A percentile compares a stretch with the other conserved stretches of the same genome.
Conservation (phyloP, 2,888 invertebrate species). For the Meliscaeva auricollis region DNA sequence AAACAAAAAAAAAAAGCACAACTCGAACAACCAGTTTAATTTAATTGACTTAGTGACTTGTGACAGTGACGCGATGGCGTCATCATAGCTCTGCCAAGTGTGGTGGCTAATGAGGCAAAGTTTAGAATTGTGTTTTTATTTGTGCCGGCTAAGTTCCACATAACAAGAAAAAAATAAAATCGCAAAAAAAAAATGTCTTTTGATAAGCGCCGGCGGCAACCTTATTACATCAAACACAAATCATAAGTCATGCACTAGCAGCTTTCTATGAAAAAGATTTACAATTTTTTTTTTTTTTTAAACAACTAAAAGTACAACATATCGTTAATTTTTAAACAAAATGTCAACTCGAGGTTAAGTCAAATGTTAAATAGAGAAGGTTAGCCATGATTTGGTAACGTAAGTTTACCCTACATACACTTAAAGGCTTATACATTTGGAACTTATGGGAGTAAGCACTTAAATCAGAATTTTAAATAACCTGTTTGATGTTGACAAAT, state of each 20-base stretch:
- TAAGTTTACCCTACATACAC: neutral
- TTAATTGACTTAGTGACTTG: conserved; percentile 73
- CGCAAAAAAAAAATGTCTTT: conserved; percentile 26
- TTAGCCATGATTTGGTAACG: conserved; percentile 15
- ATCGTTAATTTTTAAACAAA: neutral
- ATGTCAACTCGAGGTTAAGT: conserved; percentile 38
- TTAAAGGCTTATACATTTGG: neutral
- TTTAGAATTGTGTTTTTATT: neutral
- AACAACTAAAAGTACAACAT: neutral
- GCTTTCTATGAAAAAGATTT: conserved; percentile 4
- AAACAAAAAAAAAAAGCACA: conserved; percentile 21
- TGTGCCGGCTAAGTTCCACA: conserved; percentile 19
- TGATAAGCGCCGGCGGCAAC: conserved; percentile 28
- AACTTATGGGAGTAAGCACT: neutral
- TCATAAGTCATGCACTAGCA: conserved; percentile 35
- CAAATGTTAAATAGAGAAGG: conserved; percentile 2
- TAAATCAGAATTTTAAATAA: conserved; percentile 26
- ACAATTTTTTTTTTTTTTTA: neutral
- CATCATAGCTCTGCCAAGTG: conserved; percentile 32
- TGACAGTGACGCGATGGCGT: conserved; percentile 64
- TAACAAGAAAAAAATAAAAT: conserved; percentile 13
- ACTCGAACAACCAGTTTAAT: conserved; percentile 64
- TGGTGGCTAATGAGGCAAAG: conserved; percentile 37
- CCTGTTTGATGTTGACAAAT: conserved; percentile 13
- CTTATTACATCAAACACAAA: conserved; percentile 21